Conservation (phyloP, 2,888 invertebrate species). For the Coremacera marginata region DNA sequence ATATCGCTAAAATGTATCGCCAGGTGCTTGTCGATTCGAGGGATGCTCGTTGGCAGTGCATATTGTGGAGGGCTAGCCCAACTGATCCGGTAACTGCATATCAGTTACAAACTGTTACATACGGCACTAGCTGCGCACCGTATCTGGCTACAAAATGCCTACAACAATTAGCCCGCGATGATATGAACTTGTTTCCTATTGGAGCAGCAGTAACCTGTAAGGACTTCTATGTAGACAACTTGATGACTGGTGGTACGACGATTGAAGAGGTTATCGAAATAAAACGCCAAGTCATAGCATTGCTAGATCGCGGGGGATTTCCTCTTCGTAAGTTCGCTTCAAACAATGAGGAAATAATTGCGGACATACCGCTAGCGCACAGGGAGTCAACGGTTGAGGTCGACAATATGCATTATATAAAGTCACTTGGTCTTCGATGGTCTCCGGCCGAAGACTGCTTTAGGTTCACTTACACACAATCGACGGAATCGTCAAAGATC, state of each 20-base stretch:
- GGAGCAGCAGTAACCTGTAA: too few relatives aligned
- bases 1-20: conserved; percentile 33
- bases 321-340: neutral
- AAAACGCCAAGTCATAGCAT: neutral
- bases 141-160: conserved; percentile 36
- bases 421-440: conserved; percentile 35
- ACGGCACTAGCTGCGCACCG: neutral
- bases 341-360: too few relatives aligned
- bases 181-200: too few relatives aligned
- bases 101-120: too few relatives aligned
- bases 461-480: conserved; percentile 17
- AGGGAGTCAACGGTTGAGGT: too few relatives aligned
- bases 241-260: conserved; percentile 8
- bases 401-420: conserved; percentile 13
- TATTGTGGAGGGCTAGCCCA: too few relatives aligned
- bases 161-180: neutral
- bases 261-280: conserved; percentile 22
- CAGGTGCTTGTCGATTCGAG: too few relatives aligned
- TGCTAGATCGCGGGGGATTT: neutral
- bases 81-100: too few relatives aligned
- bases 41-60: too few relatives aligned
- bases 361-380: too few relatives aligned
- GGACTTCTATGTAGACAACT: neutral
- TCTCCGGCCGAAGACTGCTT: conserved; percentile 28
- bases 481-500: neutral